Percentiles rank a stretch among this genome's conserved stretches.
These are phyloP conservation scores for Cremastinae sp. DNA, from an alignment of 2,888 invertebrate species.

Conservation along the genomic window DNA sequence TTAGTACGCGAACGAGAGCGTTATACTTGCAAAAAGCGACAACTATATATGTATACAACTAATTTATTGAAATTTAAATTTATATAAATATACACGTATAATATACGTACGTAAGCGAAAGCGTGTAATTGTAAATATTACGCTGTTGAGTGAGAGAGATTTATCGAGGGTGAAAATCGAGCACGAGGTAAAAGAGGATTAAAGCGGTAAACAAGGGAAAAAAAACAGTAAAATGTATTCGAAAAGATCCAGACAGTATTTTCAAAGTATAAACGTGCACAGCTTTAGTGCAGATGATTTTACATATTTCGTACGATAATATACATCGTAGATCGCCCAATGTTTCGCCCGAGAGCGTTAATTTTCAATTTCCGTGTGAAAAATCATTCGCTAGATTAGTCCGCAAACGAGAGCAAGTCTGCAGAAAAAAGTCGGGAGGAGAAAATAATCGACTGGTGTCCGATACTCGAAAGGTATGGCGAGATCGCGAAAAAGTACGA, in stretches of 20 bases:
- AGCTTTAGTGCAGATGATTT: slow-evolving; percentile 38
- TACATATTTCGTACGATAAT: slow-evolving; percentile 49
- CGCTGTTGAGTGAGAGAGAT: slow-evolving; percentile 41
- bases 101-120: slow-evolving; percentile 43
- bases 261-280: slow-evolving; percentile 67
- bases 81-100: slow-evolving; percentile 49
- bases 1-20: slow-evolving; percentile 64
- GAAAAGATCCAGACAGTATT: slow-evolving; percentile 73
- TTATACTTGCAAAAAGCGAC: slow-evolving; percentile 51
- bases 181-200: slow-evolving; percentile 10
- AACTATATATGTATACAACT: slow-evolving; percentile 55
- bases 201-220: slow-evolving; percentile 3
- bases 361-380: slow-evolving; percentile 45
- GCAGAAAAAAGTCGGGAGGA: slow-evolving; percentile 16
- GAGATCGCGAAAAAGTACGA: slow-evolving; percentile 11
- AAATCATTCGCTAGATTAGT: slow-evolving; percentile 26
- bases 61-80: slow-evolving; percentile 73
- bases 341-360: slow-evolving; percentile 38
- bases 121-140: slow-evolving; percentile 21
- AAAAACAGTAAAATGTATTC: slow-evolving; percentile 33
- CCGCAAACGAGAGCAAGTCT: not conserved
- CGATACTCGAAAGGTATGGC: slow-evolving; percentile 60
- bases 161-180: slow-evolving; percentile 54
- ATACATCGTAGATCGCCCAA: slow-evolving; percentile 45
- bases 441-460: slow-evolving; percentile 63